These are phyloP conservation scores for Ganaspis sp. DNA, from an alignment of 1,140 invertebrate species.

Conservation along the genomic window DNA sequence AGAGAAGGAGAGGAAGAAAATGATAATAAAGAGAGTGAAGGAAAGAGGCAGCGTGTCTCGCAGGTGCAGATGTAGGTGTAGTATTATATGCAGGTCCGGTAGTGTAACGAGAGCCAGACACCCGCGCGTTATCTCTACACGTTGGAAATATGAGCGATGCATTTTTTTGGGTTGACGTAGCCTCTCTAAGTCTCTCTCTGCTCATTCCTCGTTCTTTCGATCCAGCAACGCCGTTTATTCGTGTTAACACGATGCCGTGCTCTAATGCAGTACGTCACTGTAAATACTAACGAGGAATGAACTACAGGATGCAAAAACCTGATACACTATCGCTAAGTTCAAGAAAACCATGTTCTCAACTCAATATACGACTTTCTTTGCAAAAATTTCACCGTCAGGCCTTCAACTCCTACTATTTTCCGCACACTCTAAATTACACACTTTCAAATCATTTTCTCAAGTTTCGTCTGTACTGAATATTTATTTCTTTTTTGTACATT, in stretches of 20 bases:
- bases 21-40: slow-evolving; percentile 15
- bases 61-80: slow-evolving; percentile 26
- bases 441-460: too few relatives aligned
- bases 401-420: neutral
- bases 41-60: slow-evolving; percentile 1
- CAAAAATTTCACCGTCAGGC: neutral
- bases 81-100: slow-evolving; percentile 32
- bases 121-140: slow-evolving; percentile 14
- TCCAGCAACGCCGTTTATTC: neutral
- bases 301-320: slow-evolving; percentile 14
- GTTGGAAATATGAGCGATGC: slow-evolving; percentile 31
- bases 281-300: slow-evolving; percentile 27
- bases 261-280: slow-evolving; percentile 22
- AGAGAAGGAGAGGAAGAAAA: neutral
- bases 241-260: slow-evolving; percentile 30
- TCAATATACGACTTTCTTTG: neutral
- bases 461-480: too few relatives aligned
- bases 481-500: too few relatives aligned
- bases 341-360: slow-evolving; percentile 15
- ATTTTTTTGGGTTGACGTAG: neutral
- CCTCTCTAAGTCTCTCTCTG: neutral
- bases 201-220: neutral
- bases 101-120: slow-evolving; percentile 40
- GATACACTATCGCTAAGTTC: slow-evolving; percentile 21
- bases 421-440: too few relatives aligned